Evolutionary conservation across 2,113 vertebrate genomes (phyloP), one percentile per base, ranked within the genome.

Genomic region (Uria lomvia): DNA sequence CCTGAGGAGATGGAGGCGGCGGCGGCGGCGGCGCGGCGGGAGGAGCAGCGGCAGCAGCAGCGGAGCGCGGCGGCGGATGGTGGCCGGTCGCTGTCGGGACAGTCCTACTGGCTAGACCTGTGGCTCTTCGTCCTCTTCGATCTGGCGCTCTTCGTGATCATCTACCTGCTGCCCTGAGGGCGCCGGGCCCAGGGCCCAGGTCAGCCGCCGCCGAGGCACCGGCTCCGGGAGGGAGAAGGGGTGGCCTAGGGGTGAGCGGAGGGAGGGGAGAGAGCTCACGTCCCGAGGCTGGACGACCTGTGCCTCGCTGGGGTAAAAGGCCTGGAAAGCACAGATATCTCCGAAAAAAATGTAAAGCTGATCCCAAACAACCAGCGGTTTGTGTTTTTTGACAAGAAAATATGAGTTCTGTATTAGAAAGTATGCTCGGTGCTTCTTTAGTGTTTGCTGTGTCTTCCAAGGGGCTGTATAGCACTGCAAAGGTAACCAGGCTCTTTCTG

Each of bases 61-160:
- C 52, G 2, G 36, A 26, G 8, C 2, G 68, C 5, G 15, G 59
- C 1, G 9, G 47, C 6, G 4, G 27, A 20, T 49, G 21, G 17
- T 3, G 26, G 20, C 18, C 74, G 5, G 8, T 74, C 90, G 18
- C 81, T 98, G 17, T 98, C 98, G 5, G 98, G 98, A 58, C 98
- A 99, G 34, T 99, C 98, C 2, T 99, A 99, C 96, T 99, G 99
- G 99, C 97, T 99, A 79, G 99, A 99, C 60, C 70, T 99, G 9
- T 99, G 98, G 98, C 80, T 98, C 16, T 99, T 99, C 79, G 11
- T 99, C 29, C 42, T 99, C 15, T 98, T 99, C 81, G 98, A 99
- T 87, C 13, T 99, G 36, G 91, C 60, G 11, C 88, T 99, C 27
- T 98, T 99, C 53, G 15, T 99, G 42, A 5, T 99, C 65, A 96